Conservation (phyloP, 2,797 vertebrate species). For the Odontamblyopus lacepedii region DNA sequence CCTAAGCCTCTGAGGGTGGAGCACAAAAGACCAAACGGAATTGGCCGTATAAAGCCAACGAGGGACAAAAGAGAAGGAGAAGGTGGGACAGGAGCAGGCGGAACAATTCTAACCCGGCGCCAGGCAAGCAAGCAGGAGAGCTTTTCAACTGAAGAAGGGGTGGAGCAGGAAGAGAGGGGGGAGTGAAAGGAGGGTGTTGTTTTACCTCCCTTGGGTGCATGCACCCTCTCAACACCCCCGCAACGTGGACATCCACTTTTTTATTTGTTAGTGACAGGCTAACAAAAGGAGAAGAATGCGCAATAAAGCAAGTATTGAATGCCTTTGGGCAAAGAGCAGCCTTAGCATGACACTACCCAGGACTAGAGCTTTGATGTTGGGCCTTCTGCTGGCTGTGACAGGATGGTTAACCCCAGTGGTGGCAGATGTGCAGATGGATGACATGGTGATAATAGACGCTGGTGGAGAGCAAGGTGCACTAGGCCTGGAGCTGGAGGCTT, state of each 20-base stretch:
- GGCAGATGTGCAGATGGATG: slow-evolving; percentile 78
- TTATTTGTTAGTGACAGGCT: slow-evolving; percentile 37
- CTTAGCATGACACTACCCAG: slow-evolving; percentile 71
- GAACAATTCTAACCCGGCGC: slow-evolving; percentile 25
- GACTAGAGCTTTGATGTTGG: slow-evolving; percentile 82
- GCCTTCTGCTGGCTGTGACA: slow-evolving; percentile 66
- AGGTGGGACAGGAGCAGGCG: slow-evolving; percentile 28
- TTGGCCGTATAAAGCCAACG: slow-evolving; percentile 26
- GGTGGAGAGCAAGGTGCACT: slow-evolving; percentile 17
- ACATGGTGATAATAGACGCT: slow-evolving; percentile 61
- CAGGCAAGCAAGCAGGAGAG: slow-evolving; percentile 18
- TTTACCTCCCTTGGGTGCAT: slow-evolving; percentile 63
- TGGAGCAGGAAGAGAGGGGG: slow-evolving; percentile 16
- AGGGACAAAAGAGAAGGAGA: slow-evolving; percentile 33
- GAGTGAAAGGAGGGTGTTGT: slow-evolving; percentile 57
- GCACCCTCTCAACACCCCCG: slow-evolving; percentile 50
- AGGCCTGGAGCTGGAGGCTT: slow-evolving; percentile 86
- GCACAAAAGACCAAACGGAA: slow-evolving; percentile 46
- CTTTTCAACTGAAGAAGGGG: slow-evolving; percentile 24
- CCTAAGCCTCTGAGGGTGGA: slow-evolving; percentile 57
- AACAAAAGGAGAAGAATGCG: slow-evolving; percentile 64
- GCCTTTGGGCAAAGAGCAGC: slow-evolving; percentile 42
- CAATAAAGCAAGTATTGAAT: slow-evolving; percentile 46
- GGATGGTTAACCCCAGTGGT: slow-evolving; percentile 77
- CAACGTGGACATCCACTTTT: slow-evolving; percentile 57